phyloP scores from a whole-genome alignment of 2,113 vertebrate species.

The Sylvietta virens region DNA sequence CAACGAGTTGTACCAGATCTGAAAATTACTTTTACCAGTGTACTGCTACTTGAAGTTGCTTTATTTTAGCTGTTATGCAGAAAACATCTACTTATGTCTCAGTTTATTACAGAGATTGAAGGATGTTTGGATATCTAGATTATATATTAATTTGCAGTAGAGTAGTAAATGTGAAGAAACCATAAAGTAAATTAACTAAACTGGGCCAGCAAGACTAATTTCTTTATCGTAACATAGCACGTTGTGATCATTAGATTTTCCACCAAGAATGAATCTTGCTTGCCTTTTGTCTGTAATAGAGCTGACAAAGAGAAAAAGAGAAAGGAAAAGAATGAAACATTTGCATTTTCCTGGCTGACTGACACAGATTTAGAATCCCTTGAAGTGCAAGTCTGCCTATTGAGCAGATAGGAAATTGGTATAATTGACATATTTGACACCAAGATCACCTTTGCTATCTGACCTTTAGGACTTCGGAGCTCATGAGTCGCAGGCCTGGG shows the following conservation, averaged over 20 bases:
- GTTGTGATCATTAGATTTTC: not conserved
- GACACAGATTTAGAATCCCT: not conserved
- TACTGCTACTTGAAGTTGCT: not conserved
- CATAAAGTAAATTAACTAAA: not conserved
- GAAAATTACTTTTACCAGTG: not conserved
- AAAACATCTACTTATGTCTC: not conserved
- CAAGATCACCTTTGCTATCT: not conserved
- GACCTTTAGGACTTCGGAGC: not conserved
- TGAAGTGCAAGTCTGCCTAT: not conserved
- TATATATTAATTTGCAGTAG: not conserved
- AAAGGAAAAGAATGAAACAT: not conserved
- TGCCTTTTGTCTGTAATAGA: not conserved
- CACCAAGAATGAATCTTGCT: not conserved
- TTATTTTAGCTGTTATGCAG: not conserved
- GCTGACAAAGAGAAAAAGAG: not conserved
- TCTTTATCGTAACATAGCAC: not conserved
- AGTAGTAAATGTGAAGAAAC: not conserved
- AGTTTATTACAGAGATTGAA: not conserved
- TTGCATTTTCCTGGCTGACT: not conserved
- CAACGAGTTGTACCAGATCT: not conserved
- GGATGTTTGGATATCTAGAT: not conserved
- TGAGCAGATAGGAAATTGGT: not conserved
- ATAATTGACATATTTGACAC: not conserved
- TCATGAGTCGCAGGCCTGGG: not conserved
- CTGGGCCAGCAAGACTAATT: not conserved